phyloP scores from a whole-genome alignment of 2,797 vertebrate species.

The Decapterus maruadsi region DNA sequence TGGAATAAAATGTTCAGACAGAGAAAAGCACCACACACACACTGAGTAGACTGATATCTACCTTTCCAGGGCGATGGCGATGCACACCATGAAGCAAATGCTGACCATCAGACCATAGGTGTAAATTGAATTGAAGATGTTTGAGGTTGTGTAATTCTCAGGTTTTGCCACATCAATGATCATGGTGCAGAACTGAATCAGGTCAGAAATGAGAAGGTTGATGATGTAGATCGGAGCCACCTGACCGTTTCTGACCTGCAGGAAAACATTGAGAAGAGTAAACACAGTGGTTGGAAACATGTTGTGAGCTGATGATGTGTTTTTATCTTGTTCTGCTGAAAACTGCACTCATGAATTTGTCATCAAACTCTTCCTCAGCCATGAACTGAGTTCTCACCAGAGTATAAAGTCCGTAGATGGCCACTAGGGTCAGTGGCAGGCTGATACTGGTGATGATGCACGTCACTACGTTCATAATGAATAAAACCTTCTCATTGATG shows the following conservation, averaged over 20 bases:
- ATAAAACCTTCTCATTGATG: no score
- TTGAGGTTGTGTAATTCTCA: accelerated
- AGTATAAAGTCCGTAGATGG: conserved; percentile 7
- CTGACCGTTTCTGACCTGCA: no score
- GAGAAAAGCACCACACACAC: background rate
- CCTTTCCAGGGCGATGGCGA: no score
- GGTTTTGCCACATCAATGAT: background rate
- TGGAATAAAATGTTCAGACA: background rate
- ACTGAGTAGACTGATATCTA: background rate
- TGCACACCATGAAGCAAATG: conserved; percentile 28
- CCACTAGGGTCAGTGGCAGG: background rate
- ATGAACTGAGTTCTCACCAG: conserved; percentile 5
- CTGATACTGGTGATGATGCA: background rate
- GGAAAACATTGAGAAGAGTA: no score
- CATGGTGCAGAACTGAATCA: background rate
- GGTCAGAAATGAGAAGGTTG: no score
- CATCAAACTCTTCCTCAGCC: no score
- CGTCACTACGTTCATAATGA: no score
- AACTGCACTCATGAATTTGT: no score
- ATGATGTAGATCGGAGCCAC: no score
- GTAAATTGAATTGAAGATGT: accelerated
- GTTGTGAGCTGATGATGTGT: no score
- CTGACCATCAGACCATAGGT: background rate
- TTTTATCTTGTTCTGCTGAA: no score
- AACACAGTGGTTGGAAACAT: no score